A percentile compares a stretch with the other conserved stretches of the same genome.
These are phyloP conservation scores for Gisinianus flammeolus DNA, from an alignment of 2,888 invertebrate genomes.

Conservation along the genomic window DNA sequence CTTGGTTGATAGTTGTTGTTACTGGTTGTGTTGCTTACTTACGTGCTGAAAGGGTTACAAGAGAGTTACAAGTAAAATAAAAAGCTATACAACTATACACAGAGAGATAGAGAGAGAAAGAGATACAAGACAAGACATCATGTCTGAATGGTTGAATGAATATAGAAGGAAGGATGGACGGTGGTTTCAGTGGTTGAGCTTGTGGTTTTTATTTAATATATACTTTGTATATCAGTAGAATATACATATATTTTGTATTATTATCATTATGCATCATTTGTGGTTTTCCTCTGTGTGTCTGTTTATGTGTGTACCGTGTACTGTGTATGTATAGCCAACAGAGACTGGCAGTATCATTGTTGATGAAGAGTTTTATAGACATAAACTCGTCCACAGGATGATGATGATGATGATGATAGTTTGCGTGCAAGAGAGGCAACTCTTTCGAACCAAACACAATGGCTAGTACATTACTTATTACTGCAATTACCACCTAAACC, in stretches of 20 bases:
- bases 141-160: slow-evolving; percentile 19
- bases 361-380: slow-evolving; percentile 29
- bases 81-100: not conserved
- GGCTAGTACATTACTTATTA: slow-evolving; percentile 25
- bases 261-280: not conserved
- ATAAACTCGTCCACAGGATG: slow-evolving; percentile 26
- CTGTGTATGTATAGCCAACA: too few relatives aligned
- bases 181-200: not conserved
- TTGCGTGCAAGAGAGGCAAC: slow-evolving; percentile 31
- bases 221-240: not conserved
- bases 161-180: slow-evolving; percentile 25
- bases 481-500: slow-evolving; percentile 35
- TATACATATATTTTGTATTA: not conserved
- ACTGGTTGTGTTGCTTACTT: not conserved
- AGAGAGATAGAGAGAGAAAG: not conserved
- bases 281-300: not conserved
- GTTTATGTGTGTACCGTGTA: not conserved
- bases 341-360: too few relatives aligned
- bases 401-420: slow-evolving; percentile 31
- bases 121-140: not conserved
- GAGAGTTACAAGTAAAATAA: not conserved
- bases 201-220: not conserved
- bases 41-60: not conserved
- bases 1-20: not conserved
- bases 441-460: slow-evolving; percentile 18